Percentiles rank a stretch among this genome's conserved stretches.
Evolutionary conservation across 2,113 vertebrate species (phyloP).

Genomic region (Bos taurus): DNA sequence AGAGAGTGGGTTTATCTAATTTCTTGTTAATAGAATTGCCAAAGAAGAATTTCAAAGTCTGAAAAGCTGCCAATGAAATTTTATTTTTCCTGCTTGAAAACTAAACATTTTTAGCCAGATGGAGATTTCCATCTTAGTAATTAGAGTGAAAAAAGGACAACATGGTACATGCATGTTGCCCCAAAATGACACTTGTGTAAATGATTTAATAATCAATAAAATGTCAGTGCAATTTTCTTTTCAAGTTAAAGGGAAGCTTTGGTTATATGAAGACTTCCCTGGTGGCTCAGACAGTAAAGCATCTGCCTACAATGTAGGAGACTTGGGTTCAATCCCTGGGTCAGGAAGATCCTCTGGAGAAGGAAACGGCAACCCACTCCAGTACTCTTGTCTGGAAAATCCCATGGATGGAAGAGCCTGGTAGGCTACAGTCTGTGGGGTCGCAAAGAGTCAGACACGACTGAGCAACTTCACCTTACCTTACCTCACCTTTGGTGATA

Average conservation of each 20-base stretch:
- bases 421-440: too few relatives aligned
- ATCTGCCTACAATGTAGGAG: too few relatives aligned
- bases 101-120: neutral
- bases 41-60: neutral
- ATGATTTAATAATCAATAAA: neutral
- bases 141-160: neutral
- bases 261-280: neutral
- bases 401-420: too few relatives aligned
- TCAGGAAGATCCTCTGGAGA: too few relatives aligned
- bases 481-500: neutral
- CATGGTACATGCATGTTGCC: neutral
- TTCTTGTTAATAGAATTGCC: neutral
- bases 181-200: neutral
- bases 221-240: neutral
- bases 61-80: neutral
- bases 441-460: too few relatives aligned
- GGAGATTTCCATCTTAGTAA: neutral
- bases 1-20: neutral
- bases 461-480: too few relatives aligned
- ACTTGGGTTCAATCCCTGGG: too few relatives aligned
- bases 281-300: too few relatives aligned
- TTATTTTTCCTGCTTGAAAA: neutral
- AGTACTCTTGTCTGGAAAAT: too few relatives aligned
- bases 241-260: neutral
- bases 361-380: too few relatives aligned